phyloP scores from a whole-genome alignment of 2,113 vertebrate species.

The Arothron firmamentum region DNA sequence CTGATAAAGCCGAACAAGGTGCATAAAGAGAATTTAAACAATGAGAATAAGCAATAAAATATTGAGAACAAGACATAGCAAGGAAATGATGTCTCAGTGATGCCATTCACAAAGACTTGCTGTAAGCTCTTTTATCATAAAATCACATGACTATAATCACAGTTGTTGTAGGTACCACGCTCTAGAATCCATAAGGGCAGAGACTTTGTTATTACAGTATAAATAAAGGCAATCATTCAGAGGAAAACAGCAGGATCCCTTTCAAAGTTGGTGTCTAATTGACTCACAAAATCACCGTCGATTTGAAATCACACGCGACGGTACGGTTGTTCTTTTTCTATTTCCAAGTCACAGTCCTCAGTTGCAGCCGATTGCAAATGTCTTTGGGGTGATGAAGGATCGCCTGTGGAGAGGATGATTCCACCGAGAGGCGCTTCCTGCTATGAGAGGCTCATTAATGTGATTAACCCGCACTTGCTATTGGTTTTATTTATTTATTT shows the following conservation, averaged over 20 bases:
- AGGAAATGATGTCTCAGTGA: neutral
- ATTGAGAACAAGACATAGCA: neutral
- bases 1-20: no score
- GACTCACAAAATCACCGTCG: no score
- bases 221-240: no score
- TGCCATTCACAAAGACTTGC: neutral
- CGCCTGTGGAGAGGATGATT: conserved; percentile 62
- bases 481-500: conserved; percentile 14
- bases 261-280: no score
- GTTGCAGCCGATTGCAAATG: conserved; percentile 44
- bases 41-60: no score
- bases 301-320: no score
- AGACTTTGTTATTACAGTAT: no score
- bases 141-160: neutral
- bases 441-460: conserved; percentile 66
- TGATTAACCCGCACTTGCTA: conserved; percentile 64
- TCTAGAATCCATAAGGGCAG: no score
- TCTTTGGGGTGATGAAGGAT: conserved; percentile 53
- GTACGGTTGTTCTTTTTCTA: neutral
- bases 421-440: conserved; percentile 61
- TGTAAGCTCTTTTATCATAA: neutral
- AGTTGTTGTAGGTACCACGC: no score
- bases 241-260: no score
- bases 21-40: no score
- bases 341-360: neutral